A percentile compares a stretch with the other conserved stretches of the same genome.
phyloP scores from a whole-genome alignment of 2,888 invertebrate genomes.

The Gonocerus acuteangulatus region DNA sequence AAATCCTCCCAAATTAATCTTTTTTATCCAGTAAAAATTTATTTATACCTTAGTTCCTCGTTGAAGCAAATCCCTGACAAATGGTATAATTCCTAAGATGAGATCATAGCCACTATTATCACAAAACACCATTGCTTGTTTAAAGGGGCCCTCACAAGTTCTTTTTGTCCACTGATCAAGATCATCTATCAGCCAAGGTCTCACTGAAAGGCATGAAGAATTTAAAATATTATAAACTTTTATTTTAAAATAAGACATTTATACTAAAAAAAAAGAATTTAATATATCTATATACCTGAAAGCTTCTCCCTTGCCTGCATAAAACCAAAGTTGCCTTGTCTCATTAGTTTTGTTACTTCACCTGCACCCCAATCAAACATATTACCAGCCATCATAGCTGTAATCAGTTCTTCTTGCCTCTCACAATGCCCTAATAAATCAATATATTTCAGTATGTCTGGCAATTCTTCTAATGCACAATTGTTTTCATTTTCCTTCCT shows the following conservation, averaged over 20 bases:
- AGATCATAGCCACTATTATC: conserved; percentile 95
- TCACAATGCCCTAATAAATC: conserved; percentile 42
- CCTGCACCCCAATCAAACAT: conserved; percentile 98
- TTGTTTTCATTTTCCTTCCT: conserved; percentile 85
- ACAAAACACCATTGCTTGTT: conserved; percentile 85
- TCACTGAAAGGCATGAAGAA: conserved; percentile 43
- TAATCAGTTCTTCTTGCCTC: conserved; percentile 45
- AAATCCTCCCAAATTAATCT: too few species aligned
- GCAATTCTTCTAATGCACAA: conserved; percentile 63
- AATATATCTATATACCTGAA: too few species aligned
- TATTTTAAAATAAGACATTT: neutral
- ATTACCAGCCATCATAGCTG: conserved; percentile 66
- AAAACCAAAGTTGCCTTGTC: conserved; percentile 68
- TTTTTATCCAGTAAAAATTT: too few species aligned
- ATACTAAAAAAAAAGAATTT: too few species aligned
- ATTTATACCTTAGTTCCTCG: conserved; percentile 72
- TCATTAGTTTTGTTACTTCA: conserved; percentile 76
- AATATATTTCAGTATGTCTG: conserved; percentile 45
- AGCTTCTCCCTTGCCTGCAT: conserved; percentile 73
- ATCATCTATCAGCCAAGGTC: conserved; percentile 88
- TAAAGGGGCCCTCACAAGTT: conserved; percentile 62
- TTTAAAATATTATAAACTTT: neutral
- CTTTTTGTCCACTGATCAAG: conserved; percentile 74
- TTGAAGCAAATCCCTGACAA: conserved; percentile 72
- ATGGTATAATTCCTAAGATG: conserved; percentile 83